Percentiles rank a stretch among this genome's conserved stretches.
Conservation (phyloP, 1,140 invertebrate genomes). For the Dreissena polymorpha region DNA sequence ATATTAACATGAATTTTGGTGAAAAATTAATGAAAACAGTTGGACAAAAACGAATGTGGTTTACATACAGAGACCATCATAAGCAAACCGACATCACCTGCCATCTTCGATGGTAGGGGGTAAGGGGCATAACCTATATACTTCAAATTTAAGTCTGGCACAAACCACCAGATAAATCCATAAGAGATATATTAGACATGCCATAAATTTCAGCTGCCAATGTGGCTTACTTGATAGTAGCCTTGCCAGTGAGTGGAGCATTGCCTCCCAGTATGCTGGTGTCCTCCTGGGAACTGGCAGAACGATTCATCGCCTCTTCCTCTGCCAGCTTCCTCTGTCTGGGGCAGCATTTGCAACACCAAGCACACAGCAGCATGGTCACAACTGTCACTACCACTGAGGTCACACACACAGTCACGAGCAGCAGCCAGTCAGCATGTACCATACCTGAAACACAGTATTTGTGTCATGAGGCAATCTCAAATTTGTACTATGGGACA, state of each 20-base stretch:
- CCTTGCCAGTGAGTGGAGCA: slow-evolving; percentile 49
- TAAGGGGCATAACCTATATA: no score
- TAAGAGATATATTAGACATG: no score
- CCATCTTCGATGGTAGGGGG: no score
- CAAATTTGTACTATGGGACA: no score
- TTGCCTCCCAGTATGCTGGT: slow-evolving; percentile 29
- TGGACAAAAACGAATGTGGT: no score
- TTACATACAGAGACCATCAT: no score
- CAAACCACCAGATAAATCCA: no score
- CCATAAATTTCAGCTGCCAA: no score
- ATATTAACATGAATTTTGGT: no score
- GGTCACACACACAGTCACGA: slow-evolving; percentile 10
- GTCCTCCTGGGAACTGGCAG: slow-evolving; percentile 42
- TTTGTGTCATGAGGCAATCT: background rate
- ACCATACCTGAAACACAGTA: slow-evolving; percentile 37
- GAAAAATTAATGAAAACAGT: no score
- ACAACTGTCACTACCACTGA: slow-evolving; percentile 31
- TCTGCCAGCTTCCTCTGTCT: slow-evolving; percentile 36
- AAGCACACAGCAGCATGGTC: slow-evolving; percentile 46
- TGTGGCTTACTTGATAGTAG: slow-evolving; percentile 60
- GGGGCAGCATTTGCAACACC: slow-evolving; percentile 52
- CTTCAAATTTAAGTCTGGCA: no score
- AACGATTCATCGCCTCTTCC: slow-evolving; percentile 40
- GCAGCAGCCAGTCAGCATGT: slow-evolving; percentile 25
- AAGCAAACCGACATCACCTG: no score